These are phyloP conservation scores for Ethmia dodecea DNA, from an alignment of 2,888 invertebrate species.

Conservation along the genomic window DNA sequence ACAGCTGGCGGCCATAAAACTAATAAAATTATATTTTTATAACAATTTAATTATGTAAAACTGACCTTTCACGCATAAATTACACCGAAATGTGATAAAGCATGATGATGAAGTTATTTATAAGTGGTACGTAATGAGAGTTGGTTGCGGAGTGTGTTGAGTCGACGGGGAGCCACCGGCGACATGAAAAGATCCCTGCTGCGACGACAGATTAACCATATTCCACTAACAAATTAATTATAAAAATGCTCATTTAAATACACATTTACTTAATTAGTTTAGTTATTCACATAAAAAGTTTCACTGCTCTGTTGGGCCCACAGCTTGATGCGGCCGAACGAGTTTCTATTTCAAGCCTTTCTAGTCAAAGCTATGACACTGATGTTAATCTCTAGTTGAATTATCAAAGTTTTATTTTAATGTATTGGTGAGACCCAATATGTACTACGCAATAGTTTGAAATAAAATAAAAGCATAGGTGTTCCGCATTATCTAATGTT, in stretches of 20 bases:
- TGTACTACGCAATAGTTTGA: no score
- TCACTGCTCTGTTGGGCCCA: no score
- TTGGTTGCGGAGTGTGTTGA: slow-evolving; percentile 28
- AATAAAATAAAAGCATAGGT: no score
- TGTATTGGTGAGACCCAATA: no score
- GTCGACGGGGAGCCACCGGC: slow-evolving; percentile 41
- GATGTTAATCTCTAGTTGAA: no score
- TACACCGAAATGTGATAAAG: slow-evolving; percentile 10
- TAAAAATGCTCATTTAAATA: slow-evolving; percentile 8
- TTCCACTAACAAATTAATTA: slow-evolving; percentile 51
- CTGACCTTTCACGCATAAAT: slow-evolving; percentile 15
- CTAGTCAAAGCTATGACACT: no score
- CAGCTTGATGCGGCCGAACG: no score
- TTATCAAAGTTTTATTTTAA: no score
- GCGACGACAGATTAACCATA: slow-evolving; percentile 33
- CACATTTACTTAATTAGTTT: slow-evolving; percentile 8
- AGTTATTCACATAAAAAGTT: no score
- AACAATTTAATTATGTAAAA: slow-evolving; percentile 24
- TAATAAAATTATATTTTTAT: slow-evolving; percentile 24
- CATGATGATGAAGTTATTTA: slow-evolving; percentile 28
- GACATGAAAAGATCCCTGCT: slow-evolving; percentile 31
- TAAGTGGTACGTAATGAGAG: slow-evolving; percentile 28
- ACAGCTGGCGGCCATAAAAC: slow-evolving; percentile 19
- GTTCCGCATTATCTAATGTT: no score
- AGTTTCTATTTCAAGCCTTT: no score